Conservation (phyloP, 2,888 invertebrate genomes). For the Thelaira solivaga region DNA sequence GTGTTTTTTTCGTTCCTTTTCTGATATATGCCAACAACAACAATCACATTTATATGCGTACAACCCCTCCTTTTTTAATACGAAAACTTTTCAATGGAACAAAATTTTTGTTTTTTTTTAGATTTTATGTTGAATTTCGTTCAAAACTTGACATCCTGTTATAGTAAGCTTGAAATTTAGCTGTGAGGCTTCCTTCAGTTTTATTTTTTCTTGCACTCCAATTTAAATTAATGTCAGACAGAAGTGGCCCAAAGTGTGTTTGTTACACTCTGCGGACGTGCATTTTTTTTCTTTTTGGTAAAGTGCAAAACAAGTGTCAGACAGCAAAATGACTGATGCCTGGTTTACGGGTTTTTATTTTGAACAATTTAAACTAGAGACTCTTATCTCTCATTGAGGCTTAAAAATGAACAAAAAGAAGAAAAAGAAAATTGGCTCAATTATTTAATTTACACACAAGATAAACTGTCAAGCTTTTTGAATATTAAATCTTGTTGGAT, state of each 20-base stretch:
- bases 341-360: conserved; percentile 16
- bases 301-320: conserved; percentile 52
- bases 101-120: not conserved
- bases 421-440: conserved; percentile 31
- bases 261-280: conserved; percentile 5
- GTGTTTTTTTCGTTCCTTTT: no score
- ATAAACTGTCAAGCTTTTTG: conserved; percentile 26
- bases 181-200: conserved; percentile 9
- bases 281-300: not conserved
- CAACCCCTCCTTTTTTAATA: conserved; percentile 11
- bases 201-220: conserved; percentile 9
- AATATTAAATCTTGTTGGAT: not conserved
- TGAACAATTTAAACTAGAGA: conserved; percentile 8
- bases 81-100: not conserved
- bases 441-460: conserved; percentile 22
- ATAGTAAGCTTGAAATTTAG: conserved; percentile 18
- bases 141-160: conserved; percentile 46
- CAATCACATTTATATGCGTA: conserved; percentile 28
- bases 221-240: conserved; percentile 40
- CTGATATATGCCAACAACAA: no score
- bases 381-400: not conserved
- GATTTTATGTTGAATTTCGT: conserved; percentile 32
- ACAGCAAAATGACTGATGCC: conserved; percentile 48
- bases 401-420: not conserved
- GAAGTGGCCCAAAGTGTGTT: conserved; percentile 16